Base-by-base conservation (phyloP, 2,888 invertebrate species). In the Cephus spinipes region DNA sequence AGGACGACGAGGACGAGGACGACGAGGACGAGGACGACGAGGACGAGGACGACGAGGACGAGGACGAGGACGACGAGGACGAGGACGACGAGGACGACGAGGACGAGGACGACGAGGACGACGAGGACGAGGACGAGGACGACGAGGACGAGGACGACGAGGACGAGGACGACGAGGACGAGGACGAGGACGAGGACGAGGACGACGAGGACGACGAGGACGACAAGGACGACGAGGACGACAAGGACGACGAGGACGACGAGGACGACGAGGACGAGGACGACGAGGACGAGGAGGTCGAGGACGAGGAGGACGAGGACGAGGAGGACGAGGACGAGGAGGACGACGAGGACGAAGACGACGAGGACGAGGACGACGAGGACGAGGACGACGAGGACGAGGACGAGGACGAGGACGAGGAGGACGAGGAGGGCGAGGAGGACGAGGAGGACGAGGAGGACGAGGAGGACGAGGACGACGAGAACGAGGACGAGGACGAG, bases 31-130 rank as follows among this genome's bases (percentile, higher is more conserved):
- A 23, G 23, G 68, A 23, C 12, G 12, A 68, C 12, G 68, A 68
- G 23, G 68, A 23, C 12, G 12, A 23, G 23, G 68, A 23, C 12
- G 68, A 23, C 12, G 23, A 23, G 23, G 68, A 23, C 12, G 68
- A 23, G 68, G 12, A 23, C 12, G 68, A 23, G 23, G 68, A 23
- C 12, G 12, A 23, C 12, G 68, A 23, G 68, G 68, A 68, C 68
- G 68, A 68, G 68, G 68, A 68, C 68, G 68, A 68, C 68, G 68
- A 68, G 68, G 68, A 68, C n/a, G n/a, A n/a, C 68, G 68, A 68
- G 68, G 68, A 68, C 68, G 68, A 68, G 68, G 68, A 68, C 68
- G 68, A 68, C 68, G 68, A 68, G 68, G 68, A 68, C 68, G 68
- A 68, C 12, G 68, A 68, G 12, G 68, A 68, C 68, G 68, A 68